Evolutionary conservation across 2,888 invertebrate species (phyloP), one percentile per base, ranked within the genome.

Genomic region (Lasius platythorax): DNA sequence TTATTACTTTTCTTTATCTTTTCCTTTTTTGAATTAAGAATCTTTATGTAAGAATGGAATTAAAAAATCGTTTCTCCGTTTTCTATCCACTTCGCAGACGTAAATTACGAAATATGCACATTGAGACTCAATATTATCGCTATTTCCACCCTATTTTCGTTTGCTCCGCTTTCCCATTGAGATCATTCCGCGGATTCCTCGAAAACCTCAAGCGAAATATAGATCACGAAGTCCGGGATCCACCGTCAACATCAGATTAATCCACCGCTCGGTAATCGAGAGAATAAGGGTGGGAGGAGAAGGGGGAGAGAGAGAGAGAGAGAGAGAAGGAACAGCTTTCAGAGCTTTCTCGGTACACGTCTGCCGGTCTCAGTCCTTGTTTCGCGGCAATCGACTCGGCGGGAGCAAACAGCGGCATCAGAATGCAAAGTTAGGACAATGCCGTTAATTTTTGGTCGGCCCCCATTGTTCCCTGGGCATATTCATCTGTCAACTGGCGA

Each of bases 401-500:
- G 88, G 72, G 87, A 89, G 88, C 88, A 87, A 88, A 90, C 89
- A 90, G 85, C 83, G 85, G 88, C 91, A 88, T 89, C 91, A 90
- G 91, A 91, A 93, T 91, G 89, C 93, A 91, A 94, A 95, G 94
- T 95, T 94, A 91, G 93, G 93, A 95, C 95, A 95, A 95, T 95
- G 94, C 93, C 93, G 93, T 94, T 94, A 94, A 95, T 95, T 95
- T 95, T 95, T 95, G 94, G 93, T 88, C 92, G 92, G 88, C 91
- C 90, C 88, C 93, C 91, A 95, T 95, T 95, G 95, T 95, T 94
- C 93, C 85, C 86, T 73, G 64, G 88, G 90, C 91, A 93, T 91
- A 94, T 94, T 95, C 94, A 95, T 95, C 95, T 93, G 94, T 95
- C 94, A 94, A 94, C 92, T 90, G 87, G 88, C 89, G 12, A 81